Base-by-base conservation (phyloP, 2,113 vertebrate genomes). In the Propithecus coquereli region DNA sequence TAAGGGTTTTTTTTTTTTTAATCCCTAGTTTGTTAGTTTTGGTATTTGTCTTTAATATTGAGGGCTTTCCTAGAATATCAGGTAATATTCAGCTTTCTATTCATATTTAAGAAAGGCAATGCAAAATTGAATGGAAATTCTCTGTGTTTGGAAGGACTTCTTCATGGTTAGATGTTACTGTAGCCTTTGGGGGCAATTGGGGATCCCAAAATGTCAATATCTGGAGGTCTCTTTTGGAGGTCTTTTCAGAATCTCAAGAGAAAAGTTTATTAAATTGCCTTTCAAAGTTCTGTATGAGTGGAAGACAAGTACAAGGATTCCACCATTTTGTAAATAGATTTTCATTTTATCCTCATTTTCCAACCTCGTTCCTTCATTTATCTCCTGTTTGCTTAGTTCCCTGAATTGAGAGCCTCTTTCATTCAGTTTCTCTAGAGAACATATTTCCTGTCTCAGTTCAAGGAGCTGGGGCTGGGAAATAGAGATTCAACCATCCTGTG, bases 171-270 rank as follows among this genome's bases (percentile, higher is more conserved):
- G 61, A 20, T 61, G 61, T 65, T 9, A 9, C 16, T 8, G 27
- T 3, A 43, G 25, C 18, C 8, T 16, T n/a, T 11, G 50, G 10
- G 17, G 16, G 23, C 8, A 59, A 4, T 0, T 18, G 8, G 77
- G 43, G 20, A 80, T 63, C 17, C 47, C 57, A 13, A 86, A 76
- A n/a, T 23, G 16, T 52, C 83, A 80, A 30, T 52, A 76, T 59
- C 54, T 77, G 52, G 23, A 79, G 52, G 47, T 14, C 16, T 74
- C 87, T 77, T 90, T 25, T 80, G 91, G 3, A 30, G 61, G 23
- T 59, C 52, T 68, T 50, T 76, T 88, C 61, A 59, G 43, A 87
- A 27, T 76, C 71, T 85, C 50, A 52, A 91, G 68, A 37, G 84
- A 54, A 80, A 47, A 65, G 27, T 17, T 13, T 23, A 23, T 65